Base-by-base conservation (phyloP, 2,888 invertebrate genomes). In the Bombylius major region DNA sequence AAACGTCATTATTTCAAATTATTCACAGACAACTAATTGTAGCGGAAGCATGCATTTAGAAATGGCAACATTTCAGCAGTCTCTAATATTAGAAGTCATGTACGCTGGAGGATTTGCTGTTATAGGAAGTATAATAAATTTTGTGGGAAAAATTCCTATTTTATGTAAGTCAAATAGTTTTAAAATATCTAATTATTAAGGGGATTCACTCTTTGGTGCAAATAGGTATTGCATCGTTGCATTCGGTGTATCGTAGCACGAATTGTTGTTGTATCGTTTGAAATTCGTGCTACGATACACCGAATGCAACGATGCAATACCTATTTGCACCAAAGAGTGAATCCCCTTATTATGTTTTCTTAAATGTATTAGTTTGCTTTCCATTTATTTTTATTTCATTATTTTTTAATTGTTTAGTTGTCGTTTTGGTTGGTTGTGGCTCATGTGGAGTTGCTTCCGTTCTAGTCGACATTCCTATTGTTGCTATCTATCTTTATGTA, bases 21-120 rank as follows among this genome's bases (percentile, higher is more conserved):
- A 11, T 48, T 51, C 56, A 1, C 36, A 65, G 66, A 51, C 60
- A 7, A 8, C 1, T 42, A 11, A 5, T 42, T 42, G 51, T 39
- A 51, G 58, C 49, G 8, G 51, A 31, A 51, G 58, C 49, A 66
- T 67, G 46, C 67, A 64, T 53, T 56, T 70, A 32, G 70, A 69
- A 55, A 66, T 67, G 9, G 60, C 65, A 9, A 67, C 70, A 1
- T 69, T 64, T 51, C 62, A 68, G 50, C 65, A 68, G 60, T 66
- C 68, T 0, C 50, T 69, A 36, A 60, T 65, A 4, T 57, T 69
- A 44, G 70, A 70, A 57, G 39, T 67, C 1, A 53, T 68, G 8
- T 69, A 69, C 53, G 66, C 66, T 1, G 56, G 66, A 5, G 68
- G 67, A 1, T 69, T 70, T 59, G 66, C 66, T 13, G 36, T 69